Conservation (phyloP, 2,797 vertebrate genomes). For the Cirrhinus molitorella region DNA sequence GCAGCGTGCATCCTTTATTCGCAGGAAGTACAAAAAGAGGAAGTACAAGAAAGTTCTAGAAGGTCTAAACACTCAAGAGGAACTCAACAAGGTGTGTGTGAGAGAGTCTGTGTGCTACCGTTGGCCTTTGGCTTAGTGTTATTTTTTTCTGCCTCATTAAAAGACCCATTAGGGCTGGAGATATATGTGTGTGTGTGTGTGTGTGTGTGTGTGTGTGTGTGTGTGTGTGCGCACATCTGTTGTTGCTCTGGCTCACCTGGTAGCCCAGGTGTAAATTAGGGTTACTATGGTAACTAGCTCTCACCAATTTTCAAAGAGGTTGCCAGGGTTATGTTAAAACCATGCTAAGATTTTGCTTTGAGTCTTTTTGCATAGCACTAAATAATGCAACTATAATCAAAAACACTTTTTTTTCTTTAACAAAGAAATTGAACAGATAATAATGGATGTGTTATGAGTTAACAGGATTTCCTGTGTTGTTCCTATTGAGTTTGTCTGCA, state of each 20-base stretch:
- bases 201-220: not conserved
- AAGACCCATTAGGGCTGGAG: slow-evolving; percentile 52
- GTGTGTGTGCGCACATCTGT: not conserved
- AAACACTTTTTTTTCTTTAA: not conserved
- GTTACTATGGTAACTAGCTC: slow-evolving; percentile 57
- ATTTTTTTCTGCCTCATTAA: slow-evolving; percentile 60
- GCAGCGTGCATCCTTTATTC: slow-evolving; percentile 86
- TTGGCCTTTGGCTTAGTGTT: slow-evolving; percentile 52
- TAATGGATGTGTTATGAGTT: not conserved
- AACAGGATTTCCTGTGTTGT: slow-evolving; percentile 24
- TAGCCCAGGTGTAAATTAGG: slow-evolving; percentile 56
- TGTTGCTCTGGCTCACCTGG: slow-evolving; percentile 50
- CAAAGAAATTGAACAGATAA: not conserved
- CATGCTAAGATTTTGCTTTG: slow-evolving; percentile 23
- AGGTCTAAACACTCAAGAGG: slow-evolving; percentile 79
- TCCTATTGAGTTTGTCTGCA: slow-evolving; percentile 31
- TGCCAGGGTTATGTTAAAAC: slow-evolving; percentile 35
- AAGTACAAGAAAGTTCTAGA: slow-evolving; percentile 85
- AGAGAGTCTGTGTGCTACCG: slow-evolving; percentile 15
- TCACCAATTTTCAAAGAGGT: slow-evolving; percentile 29
- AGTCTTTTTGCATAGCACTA: slow-evolving; percentile 15
- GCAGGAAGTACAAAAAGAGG: slow-evolving; percentile 93
- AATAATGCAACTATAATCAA: slow-evolving; percentile 14
- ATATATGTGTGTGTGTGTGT: slow-evolving; percentile 22
- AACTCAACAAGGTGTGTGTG: slow-evolving; percentile 87